Conservation (phyloP, 1,140 invertebrate species). For the Neodiprion pinetum region DNA sequence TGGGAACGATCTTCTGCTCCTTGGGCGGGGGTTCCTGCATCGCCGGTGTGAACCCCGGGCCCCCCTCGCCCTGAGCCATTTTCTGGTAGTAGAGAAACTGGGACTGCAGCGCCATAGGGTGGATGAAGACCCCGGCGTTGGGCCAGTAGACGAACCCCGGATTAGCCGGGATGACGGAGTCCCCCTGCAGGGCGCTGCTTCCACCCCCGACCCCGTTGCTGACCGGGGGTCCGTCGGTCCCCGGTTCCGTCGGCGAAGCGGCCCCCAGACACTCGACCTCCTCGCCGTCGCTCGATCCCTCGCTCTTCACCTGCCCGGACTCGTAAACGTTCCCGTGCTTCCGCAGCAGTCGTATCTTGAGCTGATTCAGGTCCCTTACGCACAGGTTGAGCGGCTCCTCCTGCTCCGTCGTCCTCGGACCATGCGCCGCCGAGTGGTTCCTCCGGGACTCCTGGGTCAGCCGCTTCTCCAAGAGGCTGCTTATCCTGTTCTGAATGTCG, state of each 20-base stretch:
- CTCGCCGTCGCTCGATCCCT: constrained; percentile 62
- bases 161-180: constrained; percentile 38
- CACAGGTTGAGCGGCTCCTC: constrained; percentile 86
- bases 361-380: constrained; percentile 73
- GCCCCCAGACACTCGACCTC: constrained; percentile 66
- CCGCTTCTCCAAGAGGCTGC: constrained; percentile 72
- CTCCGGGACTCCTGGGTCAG: constrained; percentile 68
- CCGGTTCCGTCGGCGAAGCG: constrained; percentile 28
- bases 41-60: not conserved
- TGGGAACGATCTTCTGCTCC: constrained; percentile 53
- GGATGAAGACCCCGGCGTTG: constrained; percentile 72
- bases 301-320: constrained; percentile 63
- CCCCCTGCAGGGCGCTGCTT: constrained; percentile 34
- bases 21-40: constrained; percentile 36
- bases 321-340: constrained; percentile 69
- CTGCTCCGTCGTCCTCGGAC: constrained; percentile 52
- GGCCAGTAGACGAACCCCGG: constrained; percentile 72
- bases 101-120: constrained; percentile 75
- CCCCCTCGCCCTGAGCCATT: constrained; percentile 64
- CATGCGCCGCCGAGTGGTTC: constrained; percentile 40
- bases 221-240: constrained; percentile 25
- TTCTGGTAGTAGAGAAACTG: constrained; percentile 78
- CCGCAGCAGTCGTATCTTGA: constrained; percentile 69
- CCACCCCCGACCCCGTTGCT: constrained; percentile 30
- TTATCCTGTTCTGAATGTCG: constrained; percentile 75